Evolutionary conservation across 2,888 invertebrate species (phyloP).

Genomic region (Cenopis cana): DNA sequence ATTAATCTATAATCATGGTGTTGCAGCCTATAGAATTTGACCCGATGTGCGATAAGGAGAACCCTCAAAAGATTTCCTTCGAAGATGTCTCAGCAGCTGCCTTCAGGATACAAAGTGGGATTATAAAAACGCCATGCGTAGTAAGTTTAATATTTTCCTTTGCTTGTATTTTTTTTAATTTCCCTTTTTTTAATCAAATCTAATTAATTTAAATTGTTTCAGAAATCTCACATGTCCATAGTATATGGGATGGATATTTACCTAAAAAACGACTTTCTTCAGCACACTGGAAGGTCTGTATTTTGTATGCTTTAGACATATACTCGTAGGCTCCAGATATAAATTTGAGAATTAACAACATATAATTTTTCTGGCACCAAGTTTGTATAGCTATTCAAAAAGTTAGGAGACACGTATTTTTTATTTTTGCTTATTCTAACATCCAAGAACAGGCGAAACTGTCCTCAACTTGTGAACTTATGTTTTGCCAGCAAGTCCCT

Average conservation of each 20-base stretch:
- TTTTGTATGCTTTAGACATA: constrained; percentile 18
- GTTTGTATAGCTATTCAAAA: too few species aligned
- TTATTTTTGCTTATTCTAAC: too few species aligned
- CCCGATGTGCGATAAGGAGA: constrained; percentile 87
- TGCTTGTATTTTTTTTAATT: neutral
- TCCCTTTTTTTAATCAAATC: neutral
- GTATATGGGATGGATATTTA: constrained; percentile 93
- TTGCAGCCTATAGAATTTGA: constrained; percentile 78
- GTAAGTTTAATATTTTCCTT: constrained; percentile 79
- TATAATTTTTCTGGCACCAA: too few species aligned
- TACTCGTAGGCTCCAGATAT: too few species aligned
- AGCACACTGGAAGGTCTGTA: constrained; percentile 94
- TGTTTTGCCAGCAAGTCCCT: too few species aligned
- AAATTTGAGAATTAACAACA: too few species aligned
- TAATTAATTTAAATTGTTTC: constrained; percentile 50
- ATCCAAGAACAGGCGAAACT: too few species aligned
- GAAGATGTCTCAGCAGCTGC: constrained; percentile 96
- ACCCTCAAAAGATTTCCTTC: constrained; percentile 90
- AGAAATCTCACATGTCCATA: constrained; percentile 94
- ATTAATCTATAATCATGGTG: constrained; percentile 60
- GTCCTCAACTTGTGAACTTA: too few species aligned
- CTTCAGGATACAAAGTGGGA: constrained; percentile 93
- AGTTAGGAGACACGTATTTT: too few species aligned
- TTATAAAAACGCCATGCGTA: constrained; percentile 94
- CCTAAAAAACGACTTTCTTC: constrained; percentile 97